A percentile compares a stretch with the other conserved stretches of the same genome.
Conservation (phyloP, 1,140 invertebrate species). For the Ceratina australensis region DNA sequence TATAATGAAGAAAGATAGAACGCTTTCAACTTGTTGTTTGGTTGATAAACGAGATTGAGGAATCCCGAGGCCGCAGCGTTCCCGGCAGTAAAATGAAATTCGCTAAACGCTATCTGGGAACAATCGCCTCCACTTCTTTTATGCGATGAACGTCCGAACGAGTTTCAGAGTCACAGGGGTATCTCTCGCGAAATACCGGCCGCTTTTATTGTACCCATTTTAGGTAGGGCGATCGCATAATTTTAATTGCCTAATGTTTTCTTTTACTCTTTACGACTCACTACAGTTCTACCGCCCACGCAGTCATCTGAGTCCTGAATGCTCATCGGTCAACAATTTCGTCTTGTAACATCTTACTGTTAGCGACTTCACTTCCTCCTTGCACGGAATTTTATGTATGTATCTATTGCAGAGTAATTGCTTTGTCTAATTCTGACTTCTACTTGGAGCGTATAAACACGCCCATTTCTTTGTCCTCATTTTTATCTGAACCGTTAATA, state of each 20-base stretch:
- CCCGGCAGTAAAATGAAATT: neutral
- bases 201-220: neutral
- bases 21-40: neutral
- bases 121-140: neutral
- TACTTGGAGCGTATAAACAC: neutral
- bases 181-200: neutral
- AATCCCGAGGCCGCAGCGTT: neutral
- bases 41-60: too few relatives aligned
- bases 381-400: neutral
- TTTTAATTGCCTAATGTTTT: neutral
- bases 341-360: neutral
- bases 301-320: constrained; percentile 3
- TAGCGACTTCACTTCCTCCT: neutral
- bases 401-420: too few relatives aligned
- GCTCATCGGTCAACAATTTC: neutral
- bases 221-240: neutral
- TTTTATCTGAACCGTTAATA: too few relatives aligned
- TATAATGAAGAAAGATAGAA: neutral
- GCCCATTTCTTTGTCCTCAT: too few relatives aligned
- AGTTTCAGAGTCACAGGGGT: too few relatives aligned
- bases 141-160: neutral
- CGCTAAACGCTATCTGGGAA: neutral
- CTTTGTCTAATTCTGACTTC: neutral
- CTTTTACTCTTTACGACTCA: neutral
- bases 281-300: too few relatives aligned